These are phyloP conservation scores for Lepidocyrtinus sp. DNA, from an alignment of 2,888 invertebrate genomes.

Conservation along the genomic window DNA sequence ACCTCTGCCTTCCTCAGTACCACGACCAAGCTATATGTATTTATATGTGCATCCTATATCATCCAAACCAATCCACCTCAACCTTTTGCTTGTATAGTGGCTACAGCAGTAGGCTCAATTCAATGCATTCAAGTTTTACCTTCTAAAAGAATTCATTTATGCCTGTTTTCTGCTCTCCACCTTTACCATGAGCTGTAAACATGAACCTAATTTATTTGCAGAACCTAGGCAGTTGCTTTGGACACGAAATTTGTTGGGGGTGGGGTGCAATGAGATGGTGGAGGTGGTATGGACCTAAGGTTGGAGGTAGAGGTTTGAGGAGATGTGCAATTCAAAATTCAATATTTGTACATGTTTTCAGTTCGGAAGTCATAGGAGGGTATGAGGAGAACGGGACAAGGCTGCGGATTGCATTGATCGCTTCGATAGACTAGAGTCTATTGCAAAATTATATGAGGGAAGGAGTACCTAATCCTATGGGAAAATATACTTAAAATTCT, in stretches of 20 bases:
- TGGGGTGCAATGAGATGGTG: not conserved
- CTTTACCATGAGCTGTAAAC: not conserved
- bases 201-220: no score
- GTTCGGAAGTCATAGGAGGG: not conserved
- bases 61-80: conserved; percentile 9
- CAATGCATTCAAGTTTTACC: not conserved
- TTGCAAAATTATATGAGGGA: not conserved
- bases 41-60: not conserved
- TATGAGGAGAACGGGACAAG: not conserved
- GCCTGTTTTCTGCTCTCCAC: not conserved
- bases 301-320: not conserved
- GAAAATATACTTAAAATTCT: not conserved
- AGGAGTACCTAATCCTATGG: not conserved
- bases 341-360: not conserved
- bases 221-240: no score
- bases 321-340: not conserved
- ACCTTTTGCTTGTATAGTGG: no score
- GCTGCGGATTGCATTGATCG: no score
- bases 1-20: not conserved
- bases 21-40: not conserved
- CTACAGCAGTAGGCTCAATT: not conserved
- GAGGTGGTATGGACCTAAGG: not conserved
- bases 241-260: not conserved
- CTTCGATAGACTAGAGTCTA: not conserved
- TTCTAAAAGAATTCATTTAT: not conserved